Conservation (phyloP, 1,140 invertebrate species). For the Trichonephila inaurata region DNA sequence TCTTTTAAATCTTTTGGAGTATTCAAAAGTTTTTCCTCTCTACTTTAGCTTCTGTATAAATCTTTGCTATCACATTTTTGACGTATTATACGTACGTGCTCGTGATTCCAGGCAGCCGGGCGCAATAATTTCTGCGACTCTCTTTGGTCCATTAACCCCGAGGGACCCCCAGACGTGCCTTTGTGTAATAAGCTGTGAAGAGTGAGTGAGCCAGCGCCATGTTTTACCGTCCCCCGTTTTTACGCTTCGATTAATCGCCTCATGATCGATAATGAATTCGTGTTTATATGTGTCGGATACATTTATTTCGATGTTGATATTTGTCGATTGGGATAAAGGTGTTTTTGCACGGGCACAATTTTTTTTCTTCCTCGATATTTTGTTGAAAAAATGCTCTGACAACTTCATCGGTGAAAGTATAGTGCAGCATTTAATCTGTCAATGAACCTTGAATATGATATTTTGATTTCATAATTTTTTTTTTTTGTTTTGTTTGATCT, state of each 20-base stretch:
- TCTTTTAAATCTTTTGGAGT: no score
- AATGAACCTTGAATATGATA: not conserved
- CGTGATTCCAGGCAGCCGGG: conserved; percentile 50
- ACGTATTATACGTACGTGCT: conserved; percentile 17
- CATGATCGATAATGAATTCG: conserved; percentile 27
- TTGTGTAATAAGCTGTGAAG: conserved; percentile 42
- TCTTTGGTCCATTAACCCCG: conserved; percentile 51
- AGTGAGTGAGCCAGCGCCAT: not conserved
- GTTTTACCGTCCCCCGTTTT: not conserved
- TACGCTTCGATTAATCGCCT: conserved; percentile 4
- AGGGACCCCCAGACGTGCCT: not conserved
- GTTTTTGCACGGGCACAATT: not conserved
- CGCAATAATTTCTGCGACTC: conserved; percentile 51
- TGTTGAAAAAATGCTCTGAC: not conserved
- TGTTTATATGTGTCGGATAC: conserved; percentile 10
- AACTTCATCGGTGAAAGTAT: not conserved
- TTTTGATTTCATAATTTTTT: no score
- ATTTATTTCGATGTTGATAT: not conserved
- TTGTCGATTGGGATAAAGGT: not conserved
- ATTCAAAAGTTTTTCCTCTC: not conserved
- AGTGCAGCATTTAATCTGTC: not conserved
- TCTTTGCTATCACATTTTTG: not conserved
- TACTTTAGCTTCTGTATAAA: not conserved
- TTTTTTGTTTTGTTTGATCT: no score
- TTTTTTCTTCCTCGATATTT: not conserved